Base-by-base conservation (phyloP, 2,113 vertebrate genomes). In the Ursus arctos region DNA sequence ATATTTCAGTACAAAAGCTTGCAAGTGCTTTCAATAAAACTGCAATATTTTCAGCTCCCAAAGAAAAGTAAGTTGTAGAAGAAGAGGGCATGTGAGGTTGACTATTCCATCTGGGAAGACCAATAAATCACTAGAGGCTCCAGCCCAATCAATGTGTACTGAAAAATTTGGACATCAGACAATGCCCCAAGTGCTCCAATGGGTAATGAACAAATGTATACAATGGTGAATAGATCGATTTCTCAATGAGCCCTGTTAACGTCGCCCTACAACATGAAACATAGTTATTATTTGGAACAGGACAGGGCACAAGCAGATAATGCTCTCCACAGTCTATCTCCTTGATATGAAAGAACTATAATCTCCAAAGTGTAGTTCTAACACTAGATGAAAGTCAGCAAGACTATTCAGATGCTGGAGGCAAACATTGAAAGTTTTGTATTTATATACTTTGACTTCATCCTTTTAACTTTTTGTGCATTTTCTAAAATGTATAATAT, bases 191-290 rank as follows among this genome's bases (percentile, higher is more conserved):
- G 22, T 91, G 65, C 49, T 89, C 63, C 49, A 51, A 0, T 40
- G 72, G 91, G 33, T 40, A 91, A 91, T 74, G 93, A 95, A 49
- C 40, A 69, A 63, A 86, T 91, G 71, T 76, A 55, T 77, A 57
- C 53, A 67, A 16, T 86, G 86, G 84, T 1, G 55, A 85, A 40
- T 4, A 53, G 49, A 82, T 94, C 0, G 2, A 91, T 93, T 94
- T 88, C 72, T 93, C 51, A 33, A 74, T 89, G 59, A 93, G 65
- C 74, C 21, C 26, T 55, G 79, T 97, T 96, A 95, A 36, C 88
- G 88, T 85, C 91, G 51, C 31, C 15, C 24, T 59, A 49, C 26
- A 92, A 84, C 51, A 51, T 82, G 65, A 86, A 86, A 47, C 14
- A 14, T 10, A 47, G 21, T 51, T 89, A 82, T 82, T 88, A 4